Conservation (phyloP, 2,113 vertebrate species). For the Brachypodius melanocephalos region DNA sequence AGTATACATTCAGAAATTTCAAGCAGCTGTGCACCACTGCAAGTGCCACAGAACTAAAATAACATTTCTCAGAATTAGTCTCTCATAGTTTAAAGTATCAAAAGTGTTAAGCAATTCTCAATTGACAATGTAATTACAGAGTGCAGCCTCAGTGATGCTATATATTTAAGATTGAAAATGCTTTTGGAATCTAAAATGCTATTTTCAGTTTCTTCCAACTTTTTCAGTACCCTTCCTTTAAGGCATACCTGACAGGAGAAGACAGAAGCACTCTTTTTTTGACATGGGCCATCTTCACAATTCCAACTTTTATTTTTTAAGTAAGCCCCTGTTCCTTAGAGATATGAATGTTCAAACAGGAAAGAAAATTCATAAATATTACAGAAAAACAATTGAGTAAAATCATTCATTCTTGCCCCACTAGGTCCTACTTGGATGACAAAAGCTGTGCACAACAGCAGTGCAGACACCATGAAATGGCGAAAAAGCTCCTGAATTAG, state of each 20-base stretch:
- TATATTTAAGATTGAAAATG: neutral
- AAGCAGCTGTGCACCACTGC: neutral
- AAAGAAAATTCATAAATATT: neutral
- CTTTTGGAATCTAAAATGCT: neutral
- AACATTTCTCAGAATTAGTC: constrained; percentile 42
- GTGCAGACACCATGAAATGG: rapidly evolving
- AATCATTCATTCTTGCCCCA: neutral
- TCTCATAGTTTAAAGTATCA: constrained; percentile 48
- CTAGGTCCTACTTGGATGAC: neutral
- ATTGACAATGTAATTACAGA: constrained; percentile 59
- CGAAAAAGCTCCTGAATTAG: neutral
- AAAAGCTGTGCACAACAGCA: neutral
- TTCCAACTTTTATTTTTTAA: neutral
- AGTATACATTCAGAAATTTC: constrained; percentile 11
- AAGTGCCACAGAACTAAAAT: constrained; percentile 32
- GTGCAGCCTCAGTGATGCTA: neutral
- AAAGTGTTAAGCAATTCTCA: constrained; percentile 43
- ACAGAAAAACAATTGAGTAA: neutral
- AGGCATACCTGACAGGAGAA: neutral
- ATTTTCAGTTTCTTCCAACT: neutral
- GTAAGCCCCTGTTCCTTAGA: neutral
- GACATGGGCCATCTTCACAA: neutral
- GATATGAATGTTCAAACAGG: neutral
- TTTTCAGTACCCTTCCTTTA: neutral
- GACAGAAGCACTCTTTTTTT: neutral